Base-by-base conservation (phyloP, 2,113 vertebrate species). In the Himantopus leucocephalus region DNA sequence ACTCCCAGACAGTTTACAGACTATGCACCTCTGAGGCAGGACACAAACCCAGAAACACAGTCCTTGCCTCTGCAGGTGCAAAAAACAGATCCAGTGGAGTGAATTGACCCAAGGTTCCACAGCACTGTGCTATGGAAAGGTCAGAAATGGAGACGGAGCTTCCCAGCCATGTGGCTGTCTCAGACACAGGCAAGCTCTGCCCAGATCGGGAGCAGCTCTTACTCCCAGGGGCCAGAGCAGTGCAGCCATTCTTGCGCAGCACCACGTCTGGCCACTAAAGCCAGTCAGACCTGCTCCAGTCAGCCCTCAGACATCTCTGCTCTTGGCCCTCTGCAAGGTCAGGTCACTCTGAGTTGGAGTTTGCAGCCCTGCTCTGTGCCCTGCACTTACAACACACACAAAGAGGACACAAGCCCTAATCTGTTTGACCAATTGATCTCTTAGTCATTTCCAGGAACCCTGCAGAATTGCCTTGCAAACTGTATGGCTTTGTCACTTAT, bases 241-340 rank as follows among this genome's bases (percentile, higher is more conserved):
- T 7, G 14, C 62, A 66, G 41, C 15, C 24, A 32, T 45, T 29
- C 41, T 45, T 75, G 35, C 6, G 0, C 21, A 68, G 66, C 59
- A 83, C 23, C 11, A 0, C 0, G 0, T 63, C 41, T 1, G 1
- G 37, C 56, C 50, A 48, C 45, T 47, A 55, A 75, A 56, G 37
- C 17, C 72, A 84, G 67, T 41, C 73, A 58, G 43, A 81, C 52
- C 52, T 39, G 66, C 39, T 47, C n/a, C 5, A 2, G 9, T 4
- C 37, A 81, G 19, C 63, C 45, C 87, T 79, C 50, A 60, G 70
- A 71, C 3, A 1, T 43, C 56, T 80, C 56, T 58, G 58, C 12
- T 64, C 30, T 79, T 30, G 34, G 34, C 10, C 21, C 11, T 60
- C 39, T 39, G n/a, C 45, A 53, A 76, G 80, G 39, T 92, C 70